phyloP scores from a whole-genome alignment of 2,797 vertebrate genomes.

The Lepilemur ruficaudatus region DNA sequence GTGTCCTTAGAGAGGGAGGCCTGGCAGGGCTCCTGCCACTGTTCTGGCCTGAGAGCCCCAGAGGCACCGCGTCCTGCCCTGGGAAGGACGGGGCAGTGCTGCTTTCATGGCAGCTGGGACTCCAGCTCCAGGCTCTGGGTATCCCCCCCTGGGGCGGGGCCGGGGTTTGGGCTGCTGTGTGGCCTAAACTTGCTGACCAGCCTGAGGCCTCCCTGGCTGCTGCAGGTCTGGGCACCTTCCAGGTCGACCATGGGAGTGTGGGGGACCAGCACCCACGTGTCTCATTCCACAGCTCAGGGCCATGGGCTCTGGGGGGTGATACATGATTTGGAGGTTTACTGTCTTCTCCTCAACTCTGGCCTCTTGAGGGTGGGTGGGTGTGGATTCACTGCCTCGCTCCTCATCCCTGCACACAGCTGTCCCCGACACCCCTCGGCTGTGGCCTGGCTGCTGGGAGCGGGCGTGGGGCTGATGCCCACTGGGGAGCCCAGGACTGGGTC shows the following conservation, averaged over 20 bases:
- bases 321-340: no score
- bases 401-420: neutral
- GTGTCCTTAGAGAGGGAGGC: neutral
- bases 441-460: neutral
- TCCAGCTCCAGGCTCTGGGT: neutral
- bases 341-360: neutral
- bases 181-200: neutral
- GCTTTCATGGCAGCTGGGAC: neutral
- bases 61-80: neutral
- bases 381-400: neutral
- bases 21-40: neutral
- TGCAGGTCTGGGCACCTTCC: neutral
- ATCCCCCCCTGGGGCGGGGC: neutral
- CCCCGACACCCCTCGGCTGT: neutral
- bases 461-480: no score
- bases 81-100: neutral
- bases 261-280: rapidly evolving
- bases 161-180: neutral
- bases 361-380: neutral
- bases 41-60: neutral
- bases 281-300: neutral
- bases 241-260: neutral
- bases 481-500: neutral
- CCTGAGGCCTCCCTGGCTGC: neutral
- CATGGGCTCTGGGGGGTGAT: neutral